A percentile compares a stretch with the other conserved stretches of the same genome.
These are phyloP conservation scores for Metaphire vulgaris DNA, from an alignment of 1,140 invertebrate genomes.

Conservation along the genomic window DNA sequence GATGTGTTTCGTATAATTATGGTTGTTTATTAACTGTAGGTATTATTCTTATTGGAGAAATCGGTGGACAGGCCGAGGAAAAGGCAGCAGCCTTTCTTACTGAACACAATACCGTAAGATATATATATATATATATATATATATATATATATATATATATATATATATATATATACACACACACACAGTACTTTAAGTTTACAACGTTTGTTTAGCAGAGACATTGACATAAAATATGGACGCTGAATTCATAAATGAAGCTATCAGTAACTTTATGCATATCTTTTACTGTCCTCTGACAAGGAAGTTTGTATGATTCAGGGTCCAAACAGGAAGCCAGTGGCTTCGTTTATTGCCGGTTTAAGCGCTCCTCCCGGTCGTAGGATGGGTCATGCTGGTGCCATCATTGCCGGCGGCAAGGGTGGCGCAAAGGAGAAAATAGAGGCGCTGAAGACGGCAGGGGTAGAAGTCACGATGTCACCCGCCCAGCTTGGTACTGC, in stretches of 20 bases:
- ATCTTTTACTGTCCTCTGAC: too few species aligned
- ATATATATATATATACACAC: too few species aligned
- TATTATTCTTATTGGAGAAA: slow-evolving; percentile 98
- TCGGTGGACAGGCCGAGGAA: slow-evolving; percentile 96
- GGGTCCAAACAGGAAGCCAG: slow-evolving; percentile 90
- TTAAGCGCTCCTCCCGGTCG: slow-evolving; percentile 93
- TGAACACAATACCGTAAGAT: slow-evolving; percentile 73
- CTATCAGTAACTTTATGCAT: too few species aligned
- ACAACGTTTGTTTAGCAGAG: too few species aligned
- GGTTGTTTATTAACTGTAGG: too few species aligned
- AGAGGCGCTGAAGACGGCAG: slow-evolving; percentile 82
- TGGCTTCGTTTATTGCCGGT: slow-evolving; percentile 99
- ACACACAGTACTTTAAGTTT: too few species aligned
- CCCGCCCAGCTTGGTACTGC: slow-evolving; percentile 92
- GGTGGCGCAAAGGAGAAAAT: slow-evolving; percentile 98
- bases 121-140: too few species aligned
- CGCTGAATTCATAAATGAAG: too few species aligned
- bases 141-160: too few species aligned
- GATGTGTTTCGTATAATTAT: too few species aligned
- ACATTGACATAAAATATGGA: too few species aligned
- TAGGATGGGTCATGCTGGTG: slow-evolving; percentile 98
- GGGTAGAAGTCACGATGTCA: slow-evolving; percentile 87
- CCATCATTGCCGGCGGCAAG: slow-evolving; percentile 97
- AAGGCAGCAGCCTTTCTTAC: slow-evolving; percentile 88
- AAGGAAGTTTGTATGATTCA: too few species aligned